Evolutionary conservation across 1,140 invertebrate species (phyloP), one percentile per base, ranked within the genome.

Genomic region (Oreohelix idahoensis): DNA sequence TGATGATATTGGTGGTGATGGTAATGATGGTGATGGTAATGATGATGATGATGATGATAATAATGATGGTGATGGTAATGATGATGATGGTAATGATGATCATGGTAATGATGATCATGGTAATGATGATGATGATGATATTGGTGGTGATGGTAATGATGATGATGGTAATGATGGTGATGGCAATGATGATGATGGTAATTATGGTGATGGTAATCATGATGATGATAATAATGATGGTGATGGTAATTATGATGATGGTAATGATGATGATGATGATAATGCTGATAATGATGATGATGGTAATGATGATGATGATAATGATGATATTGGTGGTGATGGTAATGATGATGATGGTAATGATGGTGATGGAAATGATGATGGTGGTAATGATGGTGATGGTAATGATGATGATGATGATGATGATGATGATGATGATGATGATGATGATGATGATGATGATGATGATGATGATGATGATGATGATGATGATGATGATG

Each of bases 91-190:
- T 45, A n/a, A 35, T 71, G 13, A 71, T 71, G 38, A 71, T 71
- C 8, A 71, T 45, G 29, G 10, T 45, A n/a, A 53, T 32, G 75
- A 77, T 35, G 42, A 77, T 35, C 45, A 77, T 38, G 75, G 66
- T 71, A 23, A 81, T 39, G 58, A 74, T 42, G 51, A 73, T 36
- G 49, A 39, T 66, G 77, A 80, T 79, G 45, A 81, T 69, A n/a
- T n/a, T n/a, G n/a, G n/a, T n/a, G n/a, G n/a, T n/a, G n/a, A n/a
- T n/a, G n/a, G n/a, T n/a, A n/a, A n/a, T n/a, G n/a, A 20, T 58
- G 20, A 20, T 23, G 20, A 20, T 58, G 20, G 53, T 58, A 58
- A 20, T 58, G 20, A 20, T 23, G 20, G 53, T 23, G 20, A 20
- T 58, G 53, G 5, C n/a, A n/a, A n/a, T n/a, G n/a, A n/a, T n/a